A percentile compares a stretch with the other conserved stretches of the same genome.
Conservation (phyloP, 2,888 invertebrate species). For the Crocallis elinguaria region DNA sequence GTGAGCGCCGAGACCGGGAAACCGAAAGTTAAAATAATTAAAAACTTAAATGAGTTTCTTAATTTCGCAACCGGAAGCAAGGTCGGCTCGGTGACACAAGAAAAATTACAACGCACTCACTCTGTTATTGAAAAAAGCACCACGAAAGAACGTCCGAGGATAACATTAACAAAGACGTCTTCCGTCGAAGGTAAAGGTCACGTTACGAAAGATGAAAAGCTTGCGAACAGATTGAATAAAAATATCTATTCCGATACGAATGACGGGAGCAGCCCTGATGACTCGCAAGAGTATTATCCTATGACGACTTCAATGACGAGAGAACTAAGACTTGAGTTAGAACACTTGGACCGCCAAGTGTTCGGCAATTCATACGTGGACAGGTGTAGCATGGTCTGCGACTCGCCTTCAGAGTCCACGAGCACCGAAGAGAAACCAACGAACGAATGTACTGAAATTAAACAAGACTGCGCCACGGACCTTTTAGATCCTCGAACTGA, state of each 20-base stretch:
- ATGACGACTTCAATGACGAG: slow-evolving; percentile 95
- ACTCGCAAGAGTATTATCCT: slow-evolving; percentile 93
- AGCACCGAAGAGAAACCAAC: slow-evolving; percentile 72
- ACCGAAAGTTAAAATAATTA: slow-evolving; percentile 85
- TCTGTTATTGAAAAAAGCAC: slow-evolving; percentile 65
- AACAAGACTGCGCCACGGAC: slow-evolving; percentile 51
- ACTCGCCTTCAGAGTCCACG: slow-evolving; percentile 75
- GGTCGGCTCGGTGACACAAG: slow-evolving; percentile 50
- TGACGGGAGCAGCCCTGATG: slow-evolving; percentile 90
- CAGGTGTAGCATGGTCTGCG: slow-evolving; percentile 68
- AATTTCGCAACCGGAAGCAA: slow-evolving; percentile 90
- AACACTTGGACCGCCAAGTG: slow-evolving; percentile 93
- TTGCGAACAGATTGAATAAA: slow-evolving; percentile 53
- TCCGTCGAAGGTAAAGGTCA: slow-evolving; percentile 64
- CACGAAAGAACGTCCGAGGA: slow-evolving; percentile 64
- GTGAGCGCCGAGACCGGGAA: slow-evolving; percentile 57
- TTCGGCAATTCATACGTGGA: slow-evolving; percentile 86
- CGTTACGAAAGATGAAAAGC: slow-evolving; percentile 53
- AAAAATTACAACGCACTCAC: slow-evolving; percentile 67
- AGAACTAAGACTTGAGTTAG: slow-evolving; percentile 91
- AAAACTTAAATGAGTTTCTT: slow-evolving; percentile 93
- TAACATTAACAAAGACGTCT: slow-evolving; percentile 68
- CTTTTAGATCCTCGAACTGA: slow-evolving; percentile 53
- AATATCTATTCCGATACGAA: slow-evolving; percentile 65
- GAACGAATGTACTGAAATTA: slow-evolving; percentile 53